phyloP scores from a whole-genome alignment of 2,888 invertebrate genomes.

The Cepaea hortensis region DNA sequence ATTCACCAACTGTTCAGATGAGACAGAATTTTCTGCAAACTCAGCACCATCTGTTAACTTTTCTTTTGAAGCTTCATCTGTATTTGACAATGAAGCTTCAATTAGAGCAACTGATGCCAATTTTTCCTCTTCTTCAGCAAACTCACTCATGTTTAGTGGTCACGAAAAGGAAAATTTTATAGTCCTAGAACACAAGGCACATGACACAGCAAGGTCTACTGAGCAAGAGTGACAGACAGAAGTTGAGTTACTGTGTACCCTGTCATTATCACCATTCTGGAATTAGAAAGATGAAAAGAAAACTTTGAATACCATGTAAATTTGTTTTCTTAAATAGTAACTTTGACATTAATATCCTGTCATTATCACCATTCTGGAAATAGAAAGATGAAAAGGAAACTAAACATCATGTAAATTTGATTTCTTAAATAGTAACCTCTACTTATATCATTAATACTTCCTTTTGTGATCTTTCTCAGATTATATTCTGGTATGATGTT shows the following conservation, averaged over 20 bases:
- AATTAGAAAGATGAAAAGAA: not conserved
- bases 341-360: not conserved
- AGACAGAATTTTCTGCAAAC: not conserved
- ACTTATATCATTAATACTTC: not conserved
- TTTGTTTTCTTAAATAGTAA: not conserved
- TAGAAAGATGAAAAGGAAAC: not conserved
- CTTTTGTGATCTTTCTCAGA: no score
- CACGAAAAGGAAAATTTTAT: not conserved
- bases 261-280: not conserved
- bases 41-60: no score
- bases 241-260: not conserved
- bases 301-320: not conserved
- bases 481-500: no score
- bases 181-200: not conserved
- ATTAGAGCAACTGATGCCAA: not conserved
- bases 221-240: not conserved
- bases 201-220: no score
- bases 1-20: not conserved
- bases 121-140: not conserved
- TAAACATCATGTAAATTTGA: not conserved
- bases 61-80: not conserved
- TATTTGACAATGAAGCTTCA: not conserved
- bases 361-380: not conserved
- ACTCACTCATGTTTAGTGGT: not conserved
- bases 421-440: not conserved